Conservation (phyloP, 2,797 vertebrate genomes). For the Myotis vivesi region DNA sequence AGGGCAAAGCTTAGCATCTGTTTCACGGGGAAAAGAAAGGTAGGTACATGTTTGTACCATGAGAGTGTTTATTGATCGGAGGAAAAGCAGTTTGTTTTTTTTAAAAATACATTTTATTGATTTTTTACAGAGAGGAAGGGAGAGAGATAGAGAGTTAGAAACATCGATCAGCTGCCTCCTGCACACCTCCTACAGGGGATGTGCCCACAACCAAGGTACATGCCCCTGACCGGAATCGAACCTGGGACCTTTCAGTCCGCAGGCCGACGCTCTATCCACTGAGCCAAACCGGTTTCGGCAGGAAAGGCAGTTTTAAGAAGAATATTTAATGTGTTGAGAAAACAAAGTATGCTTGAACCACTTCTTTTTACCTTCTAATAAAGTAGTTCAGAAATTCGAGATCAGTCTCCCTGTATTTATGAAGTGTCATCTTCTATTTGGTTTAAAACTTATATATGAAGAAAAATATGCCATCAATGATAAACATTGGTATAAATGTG, state of each 20-base stretch:
- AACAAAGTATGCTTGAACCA: conserved; percentile 39
- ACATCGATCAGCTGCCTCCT: too few species aligned
- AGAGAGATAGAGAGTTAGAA: too few species aligned
- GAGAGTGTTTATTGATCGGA: conserved; percentile 25
- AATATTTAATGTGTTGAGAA: neutral
- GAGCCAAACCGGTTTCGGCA: too few species aligned
- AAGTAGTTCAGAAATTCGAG: neutral
- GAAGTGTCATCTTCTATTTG: neutral
- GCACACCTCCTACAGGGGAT: too few species aligned
- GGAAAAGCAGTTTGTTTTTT: conserved; percentile 34
- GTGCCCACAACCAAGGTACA: too few species aligned
- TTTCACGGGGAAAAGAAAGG: conserved; percentile 64
- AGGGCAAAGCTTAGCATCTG: conserved; percentile 62
- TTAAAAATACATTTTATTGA: too few species aligned
- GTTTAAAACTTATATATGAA: neutral
- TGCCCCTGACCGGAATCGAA: too few species aligned
- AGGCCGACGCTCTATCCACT: too few species aligned
- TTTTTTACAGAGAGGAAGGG: too few species aligned
- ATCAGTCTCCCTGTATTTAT: conserved; percentile 10
- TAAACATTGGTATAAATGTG: neutral
- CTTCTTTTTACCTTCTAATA: conserved; percentile 43
- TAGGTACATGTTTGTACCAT: conserved; percentile 51
- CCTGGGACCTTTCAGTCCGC: too few species aligned
- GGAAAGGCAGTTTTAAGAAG: conserved; percentile 42
- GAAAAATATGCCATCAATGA: neutral